phyloP scores from a whole-genome alignment of 2,888 invertebrate species.

The Drosophila barbarae region DNA sequence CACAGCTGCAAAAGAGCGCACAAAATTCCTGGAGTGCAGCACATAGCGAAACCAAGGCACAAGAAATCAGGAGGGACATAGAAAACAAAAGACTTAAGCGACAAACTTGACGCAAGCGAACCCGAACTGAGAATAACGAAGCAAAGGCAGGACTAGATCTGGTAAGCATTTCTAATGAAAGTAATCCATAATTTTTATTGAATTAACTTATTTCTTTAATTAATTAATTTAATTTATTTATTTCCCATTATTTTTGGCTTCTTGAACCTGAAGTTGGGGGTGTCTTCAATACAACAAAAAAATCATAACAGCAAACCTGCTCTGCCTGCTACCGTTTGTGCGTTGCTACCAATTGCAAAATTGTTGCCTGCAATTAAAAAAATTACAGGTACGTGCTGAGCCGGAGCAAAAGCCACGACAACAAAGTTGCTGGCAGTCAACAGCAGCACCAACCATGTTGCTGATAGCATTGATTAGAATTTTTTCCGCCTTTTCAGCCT shows the following conservation, averaged over 20 bases:
- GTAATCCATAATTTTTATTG: no score
- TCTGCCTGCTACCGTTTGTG: slow-evolving; percentile 18
- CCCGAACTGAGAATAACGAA: no score
- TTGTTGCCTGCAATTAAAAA: slow-evolving; percentile 75
- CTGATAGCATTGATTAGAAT: slow-evolving; percentile 71
- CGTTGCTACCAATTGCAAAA: slow-evolving; percentile 61
- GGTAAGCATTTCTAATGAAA: no score
- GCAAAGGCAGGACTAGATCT: no score
- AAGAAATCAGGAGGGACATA: no score
- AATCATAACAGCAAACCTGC: slow-evolving; percentile 43
- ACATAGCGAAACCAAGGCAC: background rate
- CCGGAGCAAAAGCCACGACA: slow-evolving; percentile 40
- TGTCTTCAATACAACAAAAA: slow-evolving; percentile 17
- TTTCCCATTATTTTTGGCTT: slow-evolving; percentile 11
- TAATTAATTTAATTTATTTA: background rate
- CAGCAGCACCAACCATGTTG: slow-evolving; percentile 13
- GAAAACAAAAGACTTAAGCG: no score
- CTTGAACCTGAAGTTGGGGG: slow-evolving; percentile 43
- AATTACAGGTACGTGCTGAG: slow-evolving; percentile 74
- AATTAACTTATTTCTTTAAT: background rate
- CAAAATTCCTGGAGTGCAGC: slow-evolving; percentile 17
- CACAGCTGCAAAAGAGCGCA: slow-evolving; percentile 8
- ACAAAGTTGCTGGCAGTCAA: slow-evolving; percentile 39
- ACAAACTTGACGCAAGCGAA: no score
- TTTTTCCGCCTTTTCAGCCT: slow-evolving; percentile 44